Base-by-base conservation (phyloP, 2,113 vertebrate species). In the Nothocercus julius region DNA sequence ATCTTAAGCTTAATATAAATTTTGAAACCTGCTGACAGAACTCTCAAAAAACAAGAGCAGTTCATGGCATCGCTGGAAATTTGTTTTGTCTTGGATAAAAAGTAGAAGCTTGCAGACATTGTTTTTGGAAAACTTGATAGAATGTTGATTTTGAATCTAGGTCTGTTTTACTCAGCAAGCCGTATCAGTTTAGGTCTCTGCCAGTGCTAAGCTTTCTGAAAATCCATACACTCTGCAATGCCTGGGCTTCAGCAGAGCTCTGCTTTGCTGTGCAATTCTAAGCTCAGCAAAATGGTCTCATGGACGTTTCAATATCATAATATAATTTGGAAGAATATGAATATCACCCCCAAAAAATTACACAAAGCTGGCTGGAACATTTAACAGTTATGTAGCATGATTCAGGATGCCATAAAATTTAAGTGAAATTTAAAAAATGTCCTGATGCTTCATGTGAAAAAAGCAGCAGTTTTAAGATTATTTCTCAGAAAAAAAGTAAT, bases 401-500 rank as follows among this genome's bases (percentile, higher is more conserved):
- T 54, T 79, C 62, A 84, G 73, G 76, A 5, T 30, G 25, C 45
- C 45, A 90, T 80, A 91, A 90, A 92, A 91, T 34, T 51, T 30
- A 93, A 90, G 18, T 7, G 62, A 91, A 92, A 87, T 85, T 85
- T 91, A 96, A 92, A 64, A 34, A 45, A 85, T 15, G 10, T 53
- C 61, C 85, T 0, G 1, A 32, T 51, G 40, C 16, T 88, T 91
- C 67, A 66, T 78, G 32, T 63, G 85, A 82, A 32, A 83, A 77
- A 64, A 61, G 38, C 40, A 89, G 10, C 32, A 85, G 44, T 36
- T 63, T 85, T 74, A 54, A 67, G 94, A 79, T 28, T 42, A 84
- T 72, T 90, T 90, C 9, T 82, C 49, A 85, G 30, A 72, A 38
- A 85, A 92, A 91, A 91, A 91, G 32, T 73, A 83, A 96, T 92